A percentile compares a stretch with the other conserved stretches of the same genome.
phyloP scores from a whole-genome alignment of 2,113 vertebrate species.

The Aphelocoma coerulescens region DNA sequence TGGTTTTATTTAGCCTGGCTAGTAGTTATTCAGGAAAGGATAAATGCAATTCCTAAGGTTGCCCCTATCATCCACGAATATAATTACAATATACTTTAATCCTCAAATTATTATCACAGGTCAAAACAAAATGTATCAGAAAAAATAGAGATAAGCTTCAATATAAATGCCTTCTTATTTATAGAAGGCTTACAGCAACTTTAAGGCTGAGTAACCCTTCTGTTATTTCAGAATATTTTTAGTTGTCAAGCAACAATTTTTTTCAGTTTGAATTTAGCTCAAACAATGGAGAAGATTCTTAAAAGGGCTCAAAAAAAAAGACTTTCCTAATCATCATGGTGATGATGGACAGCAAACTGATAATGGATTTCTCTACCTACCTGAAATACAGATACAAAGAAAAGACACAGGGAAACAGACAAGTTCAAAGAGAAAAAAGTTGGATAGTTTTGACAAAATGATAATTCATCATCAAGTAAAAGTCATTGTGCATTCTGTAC shows the following conservation, averaged over 20 bases:
- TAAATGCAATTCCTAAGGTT: not conserved
- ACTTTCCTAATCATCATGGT: not conserved
- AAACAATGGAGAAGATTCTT: not conserved
- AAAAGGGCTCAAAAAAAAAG: not conserved
- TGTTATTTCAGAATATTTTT: not conserved
- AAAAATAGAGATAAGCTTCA: not conserved
- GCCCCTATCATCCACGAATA: not conserved
- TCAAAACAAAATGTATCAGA: not conserved
- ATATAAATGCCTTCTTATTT: not conserved
- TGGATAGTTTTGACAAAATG: not conserved
- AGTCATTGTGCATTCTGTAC: not conserved
- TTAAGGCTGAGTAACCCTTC: not conserved
- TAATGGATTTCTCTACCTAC: not conserved
- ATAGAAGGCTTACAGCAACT: not conserved
- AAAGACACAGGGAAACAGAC: not conserved
- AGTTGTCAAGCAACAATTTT: not conserved
- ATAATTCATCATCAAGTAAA: not conserved
- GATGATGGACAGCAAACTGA: not conserved
- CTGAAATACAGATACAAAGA: not conserved
- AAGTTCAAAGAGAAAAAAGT: not conserved
- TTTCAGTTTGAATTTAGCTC: not conserved
- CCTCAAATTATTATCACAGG: not conserved
- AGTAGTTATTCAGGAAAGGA: not conserved
- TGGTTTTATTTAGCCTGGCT: not conserved
- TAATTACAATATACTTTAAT: not conserved